A percentile compares a stretch with the other conserved stretches of the same genome.
phyloP scores from a whole-genome alignment of 2,113 vertebrate species.

The Chamaea fasciata region DNA sequence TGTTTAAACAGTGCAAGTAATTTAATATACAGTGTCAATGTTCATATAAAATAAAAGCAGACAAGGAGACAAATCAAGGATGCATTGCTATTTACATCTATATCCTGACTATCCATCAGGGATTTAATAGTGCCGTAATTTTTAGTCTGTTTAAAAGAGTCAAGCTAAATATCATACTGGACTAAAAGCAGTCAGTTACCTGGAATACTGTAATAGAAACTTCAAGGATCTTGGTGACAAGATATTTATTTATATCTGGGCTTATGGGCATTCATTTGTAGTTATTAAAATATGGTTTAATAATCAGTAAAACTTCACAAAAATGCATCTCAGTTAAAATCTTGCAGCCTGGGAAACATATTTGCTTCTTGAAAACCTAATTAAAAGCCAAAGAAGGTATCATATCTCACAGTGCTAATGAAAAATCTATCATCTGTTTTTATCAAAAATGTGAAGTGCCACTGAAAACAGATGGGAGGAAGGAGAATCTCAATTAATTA shows the following conservation, averaged over 20 bases:
- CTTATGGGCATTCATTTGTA: neutral
- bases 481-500: neutral
- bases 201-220: neutral
- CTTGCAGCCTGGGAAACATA: neutral
- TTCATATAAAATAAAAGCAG: conserved; percentile 14
- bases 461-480: neutral
- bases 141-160: neutral
- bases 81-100: neutral
- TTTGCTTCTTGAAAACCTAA: neutral
- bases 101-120: neutral
- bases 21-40: neutral
- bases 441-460: neutral
- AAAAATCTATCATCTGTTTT: neutral
- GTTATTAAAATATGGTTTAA: neutral
- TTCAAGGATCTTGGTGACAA: neutral
- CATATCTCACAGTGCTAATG: neutral
- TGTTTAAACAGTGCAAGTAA: conserved; percentile 2
- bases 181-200: neutral
- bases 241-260: neutral
- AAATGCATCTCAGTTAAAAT: neutral
- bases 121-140: neutral
- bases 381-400: neutral
- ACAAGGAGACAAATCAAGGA: neutral
- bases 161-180: neutral
- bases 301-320: neutral